These are phyloP conservation scores for Ostrea denselamellosa DNA, from an alignment of 1,140 invertebrate species.

Conservation along the genomic window DNA sequence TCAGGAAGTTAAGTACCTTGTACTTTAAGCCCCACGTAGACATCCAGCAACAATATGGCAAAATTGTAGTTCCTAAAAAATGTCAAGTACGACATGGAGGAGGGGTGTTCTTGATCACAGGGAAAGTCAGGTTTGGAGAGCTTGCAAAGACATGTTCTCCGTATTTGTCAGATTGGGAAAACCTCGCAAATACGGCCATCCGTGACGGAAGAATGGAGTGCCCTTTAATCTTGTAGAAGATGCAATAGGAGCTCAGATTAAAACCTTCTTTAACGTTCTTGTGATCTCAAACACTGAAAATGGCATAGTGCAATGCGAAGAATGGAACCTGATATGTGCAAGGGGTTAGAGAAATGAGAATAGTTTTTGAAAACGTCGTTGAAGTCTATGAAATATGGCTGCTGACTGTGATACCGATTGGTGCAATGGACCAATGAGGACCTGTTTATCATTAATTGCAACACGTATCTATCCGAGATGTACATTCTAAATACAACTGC, in stretches of 20 bases:
- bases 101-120: conserved; percentile 90
- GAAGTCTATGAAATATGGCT: not conserved
- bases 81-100: conserved; percentile 86
- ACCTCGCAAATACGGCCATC: conserved; percentile 82
- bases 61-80: conserved; percentile 81
- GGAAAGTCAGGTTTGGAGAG: conserved; percentile 85
- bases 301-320: conserved; percentile 11
- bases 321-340: not conserved
- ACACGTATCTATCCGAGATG: not conserved
- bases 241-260: not conserved
- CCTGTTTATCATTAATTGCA: not conserved
- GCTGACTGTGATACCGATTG: conserved; percentile 45
- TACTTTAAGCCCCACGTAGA: conserved; percentile 44
- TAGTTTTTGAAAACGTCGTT: not conserved
- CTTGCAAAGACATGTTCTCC: conserved; percentile 87
- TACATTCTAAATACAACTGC: not conserved
- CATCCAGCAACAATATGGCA: conserved; percentile 57
- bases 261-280: not conserved
- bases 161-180: conserved; percentile 84
- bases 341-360: not conserved
- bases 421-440: conserved; percentile 41
- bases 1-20: conserved; percentile 59
- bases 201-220: conserved; percentile 84
- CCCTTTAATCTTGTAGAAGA: conserved; percentile 63
- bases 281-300: conserved; percentile 16